Conservation (phyloP, 2,888 invertebrate genomes). For the Ephialtes manifestator region DNA sequence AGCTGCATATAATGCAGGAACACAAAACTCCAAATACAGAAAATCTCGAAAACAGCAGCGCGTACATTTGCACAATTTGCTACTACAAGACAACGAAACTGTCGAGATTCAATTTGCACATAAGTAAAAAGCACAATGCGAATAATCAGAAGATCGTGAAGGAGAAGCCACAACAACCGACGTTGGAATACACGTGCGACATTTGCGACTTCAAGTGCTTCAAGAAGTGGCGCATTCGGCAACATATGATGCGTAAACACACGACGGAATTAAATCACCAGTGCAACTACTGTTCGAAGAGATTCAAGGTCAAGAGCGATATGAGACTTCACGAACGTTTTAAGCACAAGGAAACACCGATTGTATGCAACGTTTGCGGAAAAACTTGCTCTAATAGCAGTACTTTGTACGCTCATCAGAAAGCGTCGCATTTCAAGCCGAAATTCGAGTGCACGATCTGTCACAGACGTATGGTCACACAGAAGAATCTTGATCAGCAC, state of each 20-base stretch:
- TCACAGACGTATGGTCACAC: conserved; percentile 84
- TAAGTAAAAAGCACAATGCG: conserved; percentile 71
- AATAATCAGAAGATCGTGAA: conserved; percentile 50
- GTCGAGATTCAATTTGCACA: conserved; percentile 68
- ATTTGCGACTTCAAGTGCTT: conserved; percentile 77
- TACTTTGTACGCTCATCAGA: conserved; percentile 81
- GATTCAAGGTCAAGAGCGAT: conserved; percentile 83
- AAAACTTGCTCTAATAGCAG: conserved; percentile 82
- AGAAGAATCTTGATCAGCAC: conserved; percentile 83
- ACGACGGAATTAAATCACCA: conserved; percentile 78
- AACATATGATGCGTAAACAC: conserved; percentile 80
- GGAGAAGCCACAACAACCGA: background rate
- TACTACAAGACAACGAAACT: conserved; percentile 70
- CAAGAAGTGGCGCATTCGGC: conserved; percentile 78
- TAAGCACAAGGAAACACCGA: conserved; percentile 81
- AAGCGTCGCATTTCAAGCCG: conserved; percentile 84
- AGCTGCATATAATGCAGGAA: conserved; percentile 72
- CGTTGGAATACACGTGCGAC: conserved; percentile 66
- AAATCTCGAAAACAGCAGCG: no score
- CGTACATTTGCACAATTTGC: no score
- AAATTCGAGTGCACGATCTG: conserved; percentile 84
- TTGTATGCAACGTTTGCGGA: conserved; percentile 82
- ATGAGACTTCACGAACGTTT: conserved; percentile 81
- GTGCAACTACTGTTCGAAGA: conserved; percentile 79
- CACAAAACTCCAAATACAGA: conserved; percentile 69